These are phyloP conservation scores for Bembecia ichneumoniformis DNA, from an alignment of 2,888 invertebrate genomes.

Conservation along the genomic window DNA sequence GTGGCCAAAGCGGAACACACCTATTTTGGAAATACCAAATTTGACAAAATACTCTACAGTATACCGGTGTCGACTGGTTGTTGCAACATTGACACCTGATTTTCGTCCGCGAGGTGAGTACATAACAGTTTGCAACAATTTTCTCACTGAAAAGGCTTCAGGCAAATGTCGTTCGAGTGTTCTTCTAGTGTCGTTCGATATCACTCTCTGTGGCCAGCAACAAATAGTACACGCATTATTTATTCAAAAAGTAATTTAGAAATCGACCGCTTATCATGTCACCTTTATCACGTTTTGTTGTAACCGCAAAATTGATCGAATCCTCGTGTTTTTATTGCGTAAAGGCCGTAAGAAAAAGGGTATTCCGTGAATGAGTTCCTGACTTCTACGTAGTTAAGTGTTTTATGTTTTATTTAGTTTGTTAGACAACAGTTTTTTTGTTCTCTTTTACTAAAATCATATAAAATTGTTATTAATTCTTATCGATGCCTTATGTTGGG, in stretches of 20 bases:
- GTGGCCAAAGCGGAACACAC: conserved; percentile 52
- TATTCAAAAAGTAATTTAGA: conserved; percentile 11
- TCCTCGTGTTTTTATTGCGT: no score
- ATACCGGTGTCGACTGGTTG: neutral
- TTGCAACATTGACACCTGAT: conserved; percentile 5
- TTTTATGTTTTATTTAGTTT: no score
- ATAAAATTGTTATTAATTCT: no score
- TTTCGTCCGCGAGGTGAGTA: conserved; percentile 2
- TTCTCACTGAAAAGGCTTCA: conserved; percentile 40
- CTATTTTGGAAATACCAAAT: conserved; percentile 5
- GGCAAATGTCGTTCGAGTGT: conserved; percentile 30
- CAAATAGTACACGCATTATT: conserved; percentile 24
- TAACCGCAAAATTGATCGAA: no score
- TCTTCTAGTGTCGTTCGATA: conserved; percentile 37
- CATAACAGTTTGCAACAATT: conserved; percentile 9
- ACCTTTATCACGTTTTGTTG: no score
- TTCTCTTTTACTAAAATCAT: no score
- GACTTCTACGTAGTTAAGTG: no score
- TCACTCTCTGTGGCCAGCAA: conserved; percentile 22
- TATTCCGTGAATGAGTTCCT: no score
- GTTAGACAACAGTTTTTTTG: no score
- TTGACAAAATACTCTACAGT: neutral
- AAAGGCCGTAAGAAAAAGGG: no score
- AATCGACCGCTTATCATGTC: conserved; percentile 40
- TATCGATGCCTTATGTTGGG: no score